Evolutionary conservation across 2,797 vertebrate species (phyloP).

Genomic region (Epinephelus malabaricus): DNA sequence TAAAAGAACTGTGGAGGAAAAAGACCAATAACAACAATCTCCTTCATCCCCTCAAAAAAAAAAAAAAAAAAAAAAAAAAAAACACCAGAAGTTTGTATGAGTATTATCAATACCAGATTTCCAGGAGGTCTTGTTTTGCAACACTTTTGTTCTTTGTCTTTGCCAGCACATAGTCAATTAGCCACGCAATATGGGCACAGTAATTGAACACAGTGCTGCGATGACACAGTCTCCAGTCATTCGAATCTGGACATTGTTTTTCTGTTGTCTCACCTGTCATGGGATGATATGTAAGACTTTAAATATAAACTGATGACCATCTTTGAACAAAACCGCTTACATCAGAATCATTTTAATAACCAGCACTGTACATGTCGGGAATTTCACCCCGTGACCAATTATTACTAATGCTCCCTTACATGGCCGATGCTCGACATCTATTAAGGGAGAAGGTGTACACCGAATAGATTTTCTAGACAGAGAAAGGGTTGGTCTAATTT

Average conservation of each 20-base stretch:
- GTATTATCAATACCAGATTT: constrained; percentile 32
- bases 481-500: constrained; percentile 26
- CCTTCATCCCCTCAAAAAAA: background rate
- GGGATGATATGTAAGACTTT: constrained; percentile 26
- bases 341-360: constrained; percentile 29
- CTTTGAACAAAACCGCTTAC: constrained; percentile 36
- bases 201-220: constrained; percentile 68
- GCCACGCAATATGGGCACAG: constrained; percentile 60
- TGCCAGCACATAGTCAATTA: constrained; percentile 64
- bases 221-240: constrained; percentile 55
- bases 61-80: background rate
- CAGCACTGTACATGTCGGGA: background rate
- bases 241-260: constrained; percentile 62
- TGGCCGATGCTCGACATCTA: constrained; percentile 19
- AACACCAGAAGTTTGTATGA: constrained; percentile 6
- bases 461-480: background rate
- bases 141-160: constrained; percentile 31
- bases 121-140: constrained; percentile 25
- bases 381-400: constrained; percentile 15
- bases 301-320: constrained; percentile 49
- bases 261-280: constrained; percentile 55
- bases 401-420: constrained; percentile 1
- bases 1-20: background rate
- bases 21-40: background rate
- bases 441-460: background rate